Evolutionary conservation across 2,888 invertebrate genomes (phyloP), one percentile per base, ranked within the genome.

Genomic region (Cremastinae sp.): DNA sequence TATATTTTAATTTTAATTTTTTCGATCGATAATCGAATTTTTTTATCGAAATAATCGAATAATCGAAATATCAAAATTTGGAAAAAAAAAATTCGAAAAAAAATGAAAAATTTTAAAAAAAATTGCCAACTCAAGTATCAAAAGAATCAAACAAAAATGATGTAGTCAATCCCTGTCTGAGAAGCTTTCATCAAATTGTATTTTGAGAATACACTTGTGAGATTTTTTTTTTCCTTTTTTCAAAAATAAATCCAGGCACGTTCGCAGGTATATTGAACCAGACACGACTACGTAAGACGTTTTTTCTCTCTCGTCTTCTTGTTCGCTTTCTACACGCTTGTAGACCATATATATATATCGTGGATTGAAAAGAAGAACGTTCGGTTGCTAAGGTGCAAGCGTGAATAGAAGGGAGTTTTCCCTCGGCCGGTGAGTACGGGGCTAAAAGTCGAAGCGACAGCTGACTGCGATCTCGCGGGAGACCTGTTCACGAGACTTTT

Each of bases 401-500:
- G 55, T 45, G 55, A 56, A 66, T 66, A 66, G 20, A 56, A 35
- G 45, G n/a, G 35, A 55, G 55, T 66, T 55, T 71, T n/a, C 35
- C 72, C 56, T 18, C 49, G 35, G 18, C 10, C 8, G 39, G n/a
- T n/a, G n/a, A n/a, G 51, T 18, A 69, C 51, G 65, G 53, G 65
- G 66, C 35, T 66, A n/a, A 16, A 20, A 45, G 20, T 12, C 28
- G 53, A 41, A n/a, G 41, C 35, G 66, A 55, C 66, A 66, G 66
- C 66, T 66, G 66, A 66, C 55, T 35, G 43, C 18, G 55, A n/a
- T n/a, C n/a, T n/a, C 43, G 28, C 45, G 18, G n/a, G 49, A 55
- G 55, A 66, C 66, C 66, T 66, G 62, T 72, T 64, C 22, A 35
- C 28, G 16, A 12, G 53, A 62, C 56, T 39, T 64, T 71, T 55